Percentiles rank a stretch among this genome's conserved stretches.
These are phyloP conservation scores for Phyllostomus hastatus DNA, from an alignment of 2,113 vertebrate species.

Conservation along the genomic window DNA sequence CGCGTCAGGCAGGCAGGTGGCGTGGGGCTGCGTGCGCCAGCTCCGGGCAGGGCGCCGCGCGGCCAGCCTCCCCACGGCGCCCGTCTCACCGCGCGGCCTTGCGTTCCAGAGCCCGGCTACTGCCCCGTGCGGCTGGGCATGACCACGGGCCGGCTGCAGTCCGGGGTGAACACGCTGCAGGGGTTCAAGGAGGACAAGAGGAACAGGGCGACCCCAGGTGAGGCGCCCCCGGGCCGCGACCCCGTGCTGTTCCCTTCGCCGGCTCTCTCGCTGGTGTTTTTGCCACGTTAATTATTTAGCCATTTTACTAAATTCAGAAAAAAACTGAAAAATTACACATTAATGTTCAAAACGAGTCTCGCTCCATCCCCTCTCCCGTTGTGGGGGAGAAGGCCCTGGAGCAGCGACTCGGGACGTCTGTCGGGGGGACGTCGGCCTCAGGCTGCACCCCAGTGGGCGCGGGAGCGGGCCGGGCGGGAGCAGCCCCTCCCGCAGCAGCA, in stretches of 20 bases:
- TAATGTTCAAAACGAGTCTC: background rate
- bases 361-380: background rate
- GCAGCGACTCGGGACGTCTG: background rate
- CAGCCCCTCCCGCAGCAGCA: background rate
- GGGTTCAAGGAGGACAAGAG: slow-evolving; percentile 99
- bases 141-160: slow-evolving; percentile 92
- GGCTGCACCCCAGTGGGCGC: background rate
- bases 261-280: background rate
- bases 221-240: background rate
- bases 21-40: background rate
- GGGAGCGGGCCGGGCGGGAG: background rate
- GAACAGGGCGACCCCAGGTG: slow-evolving; percentile 94
- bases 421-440: background rate
- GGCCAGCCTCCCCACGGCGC: background rate
- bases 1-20: background rate
- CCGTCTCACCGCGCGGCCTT: background rate
- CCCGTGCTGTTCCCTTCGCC: background rate
- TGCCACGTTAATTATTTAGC: background rate
- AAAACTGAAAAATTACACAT: background rate
- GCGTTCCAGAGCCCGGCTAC: slow-evolving; percentile 87
- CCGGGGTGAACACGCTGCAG: slow-evolving; percentile 93
- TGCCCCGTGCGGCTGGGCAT: slow-evolving; percentile 93
- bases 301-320: background rate
- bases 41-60: background rate
- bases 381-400: background rate